Percentiles rank a stretch among this genome's conserved stretches.
Conservation (phyloP, 2,797 vertebrate species). For the Rhinogobio ventralis region DNA sequence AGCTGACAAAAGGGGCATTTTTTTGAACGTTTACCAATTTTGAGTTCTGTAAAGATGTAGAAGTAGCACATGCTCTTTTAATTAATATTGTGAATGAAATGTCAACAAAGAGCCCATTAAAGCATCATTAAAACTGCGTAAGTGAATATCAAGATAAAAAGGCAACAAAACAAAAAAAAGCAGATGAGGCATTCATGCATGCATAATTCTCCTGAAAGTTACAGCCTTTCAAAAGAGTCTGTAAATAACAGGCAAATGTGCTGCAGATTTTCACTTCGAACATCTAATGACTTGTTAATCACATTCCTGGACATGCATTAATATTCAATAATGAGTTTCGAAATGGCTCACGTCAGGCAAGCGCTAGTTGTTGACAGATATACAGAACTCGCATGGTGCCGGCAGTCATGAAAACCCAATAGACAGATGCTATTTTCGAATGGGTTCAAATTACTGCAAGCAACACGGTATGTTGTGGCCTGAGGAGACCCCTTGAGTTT, state of each 20-base stretch:
- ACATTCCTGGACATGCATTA: slow-evolving; percentile 53
- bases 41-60: slow-evolving; percentile 28
- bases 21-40: slow-evolving; percentile 16
- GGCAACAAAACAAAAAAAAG: background rate
- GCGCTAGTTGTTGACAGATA: slow-evolving; percentile 13
- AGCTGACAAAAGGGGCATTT: slow-evolving; percentile 32
- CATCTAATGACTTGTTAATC: slow-evolving; percentile 52
- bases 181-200: slow-evolving; percentile 54
- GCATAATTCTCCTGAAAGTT: slow-evolving; percentile 53
- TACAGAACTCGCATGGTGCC: background rate
- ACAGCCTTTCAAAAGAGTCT: slow-evolving; percentile 45
- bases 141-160: slow-evolving; percentile 51
- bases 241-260: slow-evolving; percentile 60
- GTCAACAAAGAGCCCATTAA: slow-evolving; percentile 50
- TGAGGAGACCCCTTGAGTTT: slow-evolving; percentile 45
- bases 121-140: slow-evolving; percentile 47
- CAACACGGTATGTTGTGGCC: slow-evolving; percentile 24
- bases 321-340: slow-evolving; percentile 29
- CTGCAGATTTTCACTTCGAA: slow-evolving; percentile 52
- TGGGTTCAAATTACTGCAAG: slow-evolving; percentile 37
- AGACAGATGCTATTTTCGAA: slow-evolving; percentile 34
- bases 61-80: slow-evolving; percentile 39
- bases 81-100: slow-evolving; percentile 48
- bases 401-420: slow-evolving; percentile 35
- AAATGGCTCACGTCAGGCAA: slow-evolving; percentile 34